phyloP scores from a whole-genome alignment of 2,113 vertebrate genomes.

The Sula dactylatra region DNA sequence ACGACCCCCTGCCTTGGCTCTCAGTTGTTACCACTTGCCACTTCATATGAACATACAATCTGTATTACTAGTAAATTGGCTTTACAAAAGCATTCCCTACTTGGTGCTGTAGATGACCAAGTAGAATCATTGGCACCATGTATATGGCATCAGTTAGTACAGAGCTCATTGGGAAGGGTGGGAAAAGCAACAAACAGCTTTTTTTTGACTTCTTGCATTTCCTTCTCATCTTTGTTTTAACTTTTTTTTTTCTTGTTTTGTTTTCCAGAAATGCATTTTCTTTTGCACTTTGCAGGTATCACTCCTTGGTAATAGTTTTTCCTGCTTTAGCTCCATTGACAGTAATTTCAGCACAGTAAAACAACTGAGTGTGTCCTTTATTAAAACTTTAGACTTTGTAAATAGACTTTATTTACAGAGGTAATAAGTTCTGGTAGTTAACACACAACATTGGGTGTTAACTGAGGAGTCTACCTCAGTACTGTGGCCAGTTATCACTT shows the following conservation, averaged over 20 bases:
- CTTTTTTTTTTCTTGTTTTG: not conserved
- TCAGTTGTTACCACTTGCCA: not conserved
- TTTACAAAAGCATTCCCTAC: not conserved
- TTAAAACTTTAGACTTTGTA: not conserved
- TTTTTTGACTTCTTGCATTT: not conserved
- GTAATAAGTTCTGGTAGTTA: not conserved
- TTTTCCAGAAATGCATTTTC: not conserved
- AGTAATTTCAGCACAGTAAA: not conserved
- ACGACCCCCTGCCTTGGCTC: not conserved
- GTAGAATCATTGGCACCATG: fast-evolving
- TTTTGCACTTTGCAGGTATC: not conserved
- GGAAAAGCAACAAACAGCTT: not conserved
- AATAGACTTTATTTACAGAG: not conserved
- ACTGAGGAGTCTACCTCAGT: not conserved
- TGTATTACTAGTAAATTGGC: not conserved
- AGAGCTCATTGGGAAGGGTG: not conserved
- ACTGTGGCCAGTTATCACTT: not conserved
- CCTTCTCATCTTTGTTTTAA: not conserved
- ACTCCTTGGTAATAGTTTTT: not conserved
- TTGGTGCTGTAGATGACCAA: not conserved
- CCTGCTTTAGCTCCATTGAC: not conserved
- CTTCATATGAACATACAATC: not conserved
- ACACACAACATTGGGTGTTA: not conserved
- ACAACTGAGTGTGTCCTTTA: not conserved
- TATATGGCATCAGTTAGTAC: not conserved